Evolutionary conservation across 2,888 invertebrate genomes (phyloP), one percentile per base, ranked within the genome.

Genomic region (Podabrus alpinus): DNA sequence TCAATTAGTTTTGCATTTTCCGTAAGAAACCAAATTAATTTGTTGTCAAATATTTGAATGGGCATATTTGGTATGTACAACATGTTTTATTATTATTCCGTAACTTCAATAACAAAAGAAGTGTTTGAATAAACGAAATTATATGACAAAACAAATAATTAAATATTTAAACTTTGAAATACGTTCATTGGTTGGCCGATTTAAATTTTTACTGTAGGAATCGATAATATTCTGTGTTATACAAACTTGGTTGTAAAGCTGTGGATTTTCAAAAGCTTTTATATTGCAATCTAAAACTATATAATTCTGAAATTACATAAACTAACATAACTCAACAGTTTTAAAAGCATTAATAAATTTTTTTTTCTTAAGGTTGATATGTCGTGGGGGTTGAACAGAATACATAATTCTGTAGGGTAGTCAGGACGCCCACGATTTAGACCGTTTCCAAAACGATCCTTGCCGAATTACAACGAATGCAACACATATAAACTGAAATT

Each of bases 401-500:
- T 45, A 45, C n/a, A n/a, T 45, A 45, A 45, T 73, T 60, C 66
- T 77, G 66, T 72, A 64, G 74, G 78, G 77, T 74, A 75, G 76
- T 77, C 78, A 73, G 72, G 78, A 78, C 81, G 79, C 81, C 79
- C 76, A 80, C 82, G 83, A 73, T 72, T 75, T 78, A 73, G 78
- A 74, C 71, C 68, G 72, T 77, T 80, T 77, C 80, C 75, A 17
- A 11, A 16, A 76, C 84, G 84, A 83, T 79, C 77, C 78, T 78
- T 71, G 15, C 64, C 84, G 84, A 79, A 7, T 21, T 21, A 25
- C 5, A 1, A 76, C 84, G 84, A 84, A 59, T 74, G 68, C 77
- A 75, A 70, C 77, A 80, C 82, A 85, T 85, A 86, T 83, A 85
- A 84, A 82, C 79, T 82, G 81, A 82, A 79, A 80, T 71, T 80